Percentiles rank a stretch among this genome's conserved stretches.
These are phyloP conservation scores for Chondrilla cf. caribensis DNA, from an alignment of 37 sponge, comb jelly and placozoan species.

Conservation along the genomic window DNA sequence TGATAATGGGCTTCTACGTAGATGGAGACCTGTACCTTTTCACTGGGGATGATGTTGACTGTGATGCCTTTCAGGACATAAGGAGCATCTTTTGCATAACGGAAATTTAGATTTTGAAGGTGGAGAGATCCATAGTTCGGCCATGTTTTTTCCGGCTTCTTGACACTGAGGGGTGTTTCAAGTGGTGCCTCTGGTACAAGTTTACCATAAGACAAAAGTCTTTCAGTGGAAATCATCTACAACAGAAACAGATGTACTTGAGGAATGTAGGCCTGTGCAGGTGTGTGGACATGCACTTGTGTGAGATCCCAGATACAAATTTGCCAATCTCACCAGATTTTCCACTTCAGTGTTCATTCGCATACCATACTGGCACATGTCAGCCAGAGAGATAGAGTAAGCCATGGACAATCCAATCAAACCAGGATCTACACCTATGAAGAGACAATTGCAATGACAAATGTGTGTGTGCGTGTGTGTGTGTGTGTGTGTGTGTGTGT, in stretches of 20 bases:
- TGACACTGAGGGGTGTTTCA: slow-evolving; percentile 28
- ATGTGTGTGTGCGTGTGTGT: background rate
- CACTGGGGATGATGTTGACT: background rate
- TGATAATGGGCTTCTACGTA: too few relatives aligned
- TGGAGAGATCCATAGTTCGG: background rate
- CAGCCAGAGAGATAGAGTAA: slow-evolving; percentile 64
- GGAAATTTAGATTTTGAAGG: background rate
- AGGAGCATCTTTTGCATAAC: slow-evolving; percentile 1
- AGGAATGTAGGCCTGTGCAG: too few relatives aligned
- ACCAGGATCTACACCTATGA: slow-evolving; percentile 34
- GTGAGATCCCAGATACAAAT: too few relatives aligned
- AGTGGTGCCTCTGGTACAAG: slow-evolving; percentile 54
- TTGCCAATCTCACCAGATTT: slow-evolving; percentile 49
- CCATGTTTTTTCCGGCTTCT: slow-evolving; percentile 2
- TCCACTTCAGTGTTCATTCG: slow-evolving; percentile 82
- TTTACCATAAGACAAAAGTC: slow-evolving; percentile 55
- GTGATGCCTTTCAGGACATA: slow-evolving; percentile 18
- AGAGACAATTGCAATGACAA: too few relatives aligned
- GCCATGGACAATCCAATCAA: slow-evolving; percentile 67
- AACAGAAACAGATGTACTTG: background rate
- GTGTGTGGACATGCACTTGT: too few relatives aligned
- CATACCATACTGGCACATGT: slow-evolving; percentile 73
- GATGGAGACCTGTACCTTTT: background rate
- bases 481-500: too few relatives aligned
- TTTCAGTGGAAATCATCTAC: slow-evolving; percentile 77